Percentiles rank a stretch among this genome's conserved stretches.
These are phyloP conservation scores for Archips xylosteana DNA, from an alignment of 2,888 invertebrate species.

Conservation along the genomic window DNA sequence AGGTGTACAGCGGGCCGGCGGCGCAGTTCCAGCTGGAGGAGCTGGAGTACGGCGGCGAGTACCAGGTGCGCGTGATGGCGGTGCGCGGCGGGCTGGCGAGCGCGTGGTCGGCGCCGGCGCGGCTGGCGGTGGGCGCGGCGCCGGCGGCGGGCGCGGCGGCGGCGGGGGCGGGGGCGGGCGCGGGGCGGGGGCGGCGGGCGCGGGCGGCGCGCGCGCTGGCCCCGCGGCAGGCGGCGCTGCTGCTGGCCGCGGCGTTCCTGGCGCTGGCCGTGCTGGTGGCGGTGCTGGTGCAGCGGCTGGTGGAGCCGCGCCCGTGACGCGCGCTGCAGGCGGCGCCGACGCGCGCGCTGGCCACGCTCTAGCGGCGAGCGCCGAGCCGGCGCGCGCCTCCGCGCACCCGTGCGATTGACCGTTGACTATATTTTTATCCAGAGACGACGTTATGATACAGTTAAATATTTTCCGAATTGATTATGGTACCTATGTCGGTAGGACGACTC, in stretches of 20 bases:
- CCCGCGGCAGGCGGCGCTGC: slow-evolving; percentile 85
- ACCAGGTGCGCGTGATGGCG: slow-evolving; percentile 91
- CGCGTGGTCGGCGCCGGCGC: slow-evolving; percentile 88
- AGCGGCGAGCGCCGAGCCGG: slow-evolving; percentile 39
- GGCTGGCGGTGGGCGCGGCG: slow-evolving; percentile 75
- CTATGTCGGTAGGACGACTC: slow-evolving; percentile 1
- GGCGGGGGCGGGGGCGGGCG: slow-evolving; percentile 70
- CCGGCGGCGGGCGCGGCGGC: slow-evolving; percentile 85
- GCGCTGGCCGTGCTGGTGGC: slow-evolving; percentile 87
- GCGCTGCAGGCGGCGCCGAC: slow-evolving; percentile 72
- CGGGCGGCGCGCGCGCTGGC: slow-evolving; percentile 74
- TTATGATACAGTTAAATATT: slow-evolving; percentile 37
- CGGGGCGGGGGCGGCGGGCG: slow-evolving; percentile 45
- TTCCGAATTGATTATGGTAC: slow-evolving; percentile 22
- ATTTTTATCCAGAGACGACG: slow-evolving; percentile 25
- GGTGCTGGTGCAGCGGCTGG: slow-evolving; percentile 85
- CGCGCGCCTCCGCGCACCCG: slow-evolving; percentile 38
- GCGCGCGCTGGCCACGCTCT: slow-evolving; percentile 72
- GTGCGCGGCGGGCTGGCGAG: slow-evolving; percentile 89
- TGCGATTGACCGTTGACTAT: slow-evolving; percentile 10
- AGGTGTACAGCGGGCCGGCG: slow-evolving; percentile 89
- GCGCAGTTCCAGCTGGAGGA: slow-evolving; percentile 87
- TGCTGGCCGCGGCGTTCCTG: slow-evolving; percentile 82
- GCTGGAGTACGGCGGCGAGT: slow-evolving; percentile 91
- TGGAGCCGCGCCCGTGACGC: slow-evolving; percentile 79